Base-by-base conservation (phyloP, 2,113 vertebrate species). In the Scalopus aquaticus region DNA sequence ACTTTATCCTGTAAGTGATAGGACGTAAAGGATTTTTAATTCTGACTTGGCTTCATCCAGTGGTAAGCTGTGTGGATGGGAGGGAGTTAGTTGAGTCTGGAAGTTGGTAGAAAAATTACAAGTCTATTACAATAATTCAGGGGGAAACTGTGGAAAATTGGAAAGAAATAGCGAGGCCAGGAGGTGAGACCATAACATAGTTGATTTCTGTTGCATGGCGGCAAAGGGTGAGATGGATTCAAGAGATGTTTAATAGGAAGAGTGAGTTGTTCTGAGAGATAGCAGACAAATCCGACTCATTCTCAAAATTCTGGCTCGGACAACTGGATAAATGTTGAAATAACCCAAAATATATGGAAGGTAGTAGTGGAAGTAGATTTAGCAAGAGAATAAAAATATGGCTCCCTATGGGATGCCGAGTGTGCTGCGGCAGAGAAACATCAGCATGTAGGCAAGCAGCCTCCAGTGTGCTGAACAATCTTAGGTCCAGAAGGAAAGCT, bases 21-120 rank as follows among this genome's bases (percentile, higher is more conserved):
- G 44, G 44, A 88, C 8, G 56, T 51, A 91, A 81, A 77, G 10
- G 22, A 74, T 88, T 88, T 92, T 84, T 28, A 95, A 87, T 28
- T n/a, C 0, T 51, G 24, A 72, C 11, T 4, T 72, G 2, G 26
- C 37, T 37, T 72, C 17, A 65, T 44, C 13, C 15, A 37, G 42
- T 92, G 6, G 49, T 93, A 6, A 90, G 79, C 17, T 79, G 12
- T n/a, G 9, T 79, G 70, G 28, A 70, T 72, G 16, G 22, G 32
- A 84, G 58, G 35, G 4, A 20, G 19, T 54, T n/a, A 20, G 19
- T 54, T n/a, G 4, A 60, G 20, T 82, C 49, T 88, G 30, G 15
- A 49, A 58, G 30, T 17, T 77, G 46, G 54, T 62, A 95, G 30
- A 92, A 62, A 32, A 94, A 80, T 77, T 46, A 83, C 67, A 28